Percentiles rank a stretch among this genome's conserved stretches.
These are phyloP conservation scores for Danio tinwini DNA, from an alignment of 2,797 vertebrate species.

Conservation along the genomic window DNA sequence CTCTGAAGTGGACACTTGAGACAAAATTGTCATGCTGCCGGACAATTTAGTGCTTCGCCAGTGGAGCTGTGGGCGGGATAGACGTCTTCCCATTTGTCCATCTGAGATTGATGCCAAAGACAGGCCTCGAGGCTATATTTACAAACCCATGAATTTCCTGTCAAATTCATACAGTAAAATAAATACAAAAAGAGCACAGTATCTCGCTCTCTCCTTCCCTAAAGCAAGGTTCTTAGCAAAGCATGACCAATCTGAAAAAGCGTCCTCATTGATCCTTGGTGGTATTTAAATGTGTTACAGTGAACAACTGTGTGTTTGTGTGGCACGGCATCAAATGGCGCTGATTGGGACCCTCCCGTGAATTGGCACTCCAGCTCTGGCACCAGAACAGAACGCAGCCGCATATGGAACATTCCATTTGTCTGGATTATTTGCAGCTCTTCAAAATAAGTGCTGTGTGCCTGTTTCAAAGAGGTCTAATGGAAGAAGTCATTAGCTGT, in stretches of 20 bases:
- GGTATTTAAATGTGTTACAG: slow-evolving; percentile 16
- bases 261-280: background rate
- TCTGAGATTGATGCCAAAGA: slow-evolving; percentile 13
- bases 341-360: slow-evolving; percentile 19
- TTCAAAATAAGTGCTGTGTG: slow-evolving; percentile 32
- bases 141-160: background rate
- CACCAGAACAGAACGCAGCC: slow-evolving; percentile 33
- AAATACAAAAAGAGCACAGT: background rate
- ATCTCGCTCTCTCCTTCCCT: background rate
- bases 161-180: background rate
- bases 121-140: slow-evolving; percentile 1
- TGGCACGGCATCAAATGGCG: slow-evolving; percentile 19
- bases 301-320: slow-evolving; percentile 44
- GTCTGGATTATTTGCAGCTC: slow-evolving; percentile 41
- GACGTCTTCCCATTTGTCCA: slow-evolving; percentile 20
- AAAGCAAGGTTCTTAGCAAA: background rate
- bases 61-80: slow-evolving; percentile 5
- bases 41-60: slow-evolving; percentile 33
- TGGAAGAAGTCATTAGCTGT: slow-evolving; percentile 33
- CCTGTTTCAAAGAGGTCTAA: slow-evolving; percentile 29
- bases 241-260: slow-evolving; percentile 1
- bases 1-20: slow-evolving; percentile 50
- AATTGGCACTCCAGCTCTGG: slow-evolving; percentile 31
- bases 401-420: slow-evolving; percentile 55
- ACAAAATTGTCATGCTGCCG: slow-evolving; percentile 37